A percentile compares a stretch with the other conserved stretches of the same genome.
These are phyloP conservation scores for Myopa testacea DNA, from an alignment of 2,888 invertebrate species.

Conservation along the genomic window DNA sequence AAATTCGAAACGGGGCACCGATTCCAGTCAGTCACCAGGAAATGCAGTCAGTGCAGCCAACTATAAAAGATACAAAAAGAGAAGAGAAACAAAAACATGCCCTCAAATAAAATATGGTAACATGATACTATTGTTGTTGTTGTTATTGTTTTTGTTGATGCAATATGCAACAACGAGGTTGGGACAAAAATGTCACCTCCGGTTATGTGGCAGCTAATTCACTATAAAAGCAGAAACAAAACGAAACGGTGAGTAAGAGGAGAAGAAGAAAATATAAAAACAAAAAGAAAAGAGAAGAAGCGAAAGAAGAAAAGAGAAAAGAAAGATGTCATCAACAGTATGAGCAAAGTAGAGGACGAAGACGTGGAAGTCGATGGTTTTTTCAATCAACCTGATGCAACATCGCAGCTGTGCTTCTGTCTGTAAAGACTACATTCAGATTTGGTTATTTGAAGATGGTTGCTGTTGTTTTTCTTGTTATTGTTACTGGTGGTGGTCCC, in stretches of 20 bases:
- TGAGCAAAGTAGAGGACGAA: not conserved
- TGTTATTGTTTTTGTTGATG: not conserved
- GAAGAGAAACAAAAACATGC: not conserved
- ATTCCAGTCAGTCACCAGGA: constrained; percentile 13
- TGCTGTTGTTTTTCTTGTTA: not conserved
- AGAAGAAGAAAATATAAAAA: not conserved
- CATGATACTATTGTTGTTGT: constrained; percentile 2
- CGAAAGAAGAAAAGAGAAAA: not conserved
- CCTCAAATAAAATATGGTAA: constrained; percentile 10
- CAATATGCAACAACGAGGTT: not conserved
- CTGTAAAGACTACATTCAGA: constrained; percentile 15
- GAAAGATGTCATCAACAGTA: not conserved
- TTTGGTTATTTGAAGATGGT: not conserved
- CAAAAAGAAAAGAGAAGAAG: not conserved
- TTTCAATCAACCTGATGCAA: no score
- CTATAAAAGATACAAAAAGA: not conserved
- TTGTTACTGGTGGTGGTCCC: not conserved
- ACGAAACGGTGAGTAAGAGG: not conserved
- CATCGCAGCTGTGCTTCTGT: not conserved
- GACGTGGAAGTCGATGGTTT: no score
- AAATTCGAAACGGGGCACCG: constrained; percentile 3
- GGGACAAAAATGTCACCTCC: constrained; percentile 18
- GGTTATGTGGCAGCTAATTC: constrained; percentile 28
- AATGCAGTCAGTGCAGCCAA: not conserved
- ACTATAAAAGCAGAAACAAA: not conserved